These are phyloP conservation scores for Macrostomum lignano DNA, from an alignment of 1,140 invertebrate genomes.

Conservation along the genomic window DNA sequence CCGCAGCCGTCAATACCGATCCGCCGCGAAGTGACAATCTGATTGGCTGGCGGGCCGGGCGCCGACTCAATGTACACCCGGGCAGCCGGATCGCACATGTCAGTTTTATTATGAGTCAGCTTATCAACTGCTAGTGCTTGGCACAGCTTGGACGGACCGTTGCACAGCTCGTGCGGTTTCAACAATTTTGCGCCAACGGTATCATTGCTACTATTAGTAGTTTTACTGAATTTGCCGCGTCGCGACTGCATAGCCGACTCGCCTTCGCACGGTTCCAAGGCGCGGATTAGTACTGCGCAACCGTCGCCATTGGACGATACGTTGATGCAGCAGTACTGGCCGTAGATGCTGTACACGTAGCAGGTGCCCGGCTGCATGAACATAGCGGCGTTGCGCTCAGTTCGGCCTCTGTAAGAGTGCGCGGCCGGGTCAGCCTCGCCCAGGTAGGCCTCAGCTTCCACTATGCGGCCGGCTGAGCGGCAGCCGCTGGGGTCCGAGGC, in stretches of 20 bases:
- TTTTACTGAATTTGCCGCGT: conserved; percentile 14
- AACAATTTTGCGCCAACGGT: too few relatives aligned
- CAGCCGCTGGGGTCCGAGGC: conserved; percentile 30
- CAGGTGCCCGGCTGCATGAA: conserved; percentile 48
- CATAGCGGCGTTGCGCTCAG: conserved; percentile 42
- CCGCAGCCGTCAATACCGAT: conserved; percentile 35
- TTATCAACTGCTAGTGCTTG: conserved; percentile 37
- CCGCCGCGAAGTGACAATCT: conserved; percentile 32
- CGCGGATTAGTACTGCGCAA: conserved; percentile 40
- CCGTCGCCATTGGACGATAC: conserved; percentile 44
- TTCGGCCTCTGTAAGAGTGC: conserved; percentile 37
- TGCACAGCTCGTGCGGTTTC: conserved; percentile 41
- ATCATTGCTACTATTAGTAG: too few relatives aligned
- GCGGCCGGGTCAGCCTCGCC: conserved; percentile 43
- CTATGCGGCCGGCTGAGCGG: conserved; percentile 38
- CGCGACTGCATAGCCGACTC: conserved; percentile 32
- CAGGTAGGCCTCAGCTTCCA: conserved; percentile 49
- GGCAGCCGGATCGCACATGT: conserved; percentile 33
- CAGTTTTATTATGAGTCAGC: conserved; percentile 33
- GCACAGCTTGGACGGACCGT: conserved; percentile 48
- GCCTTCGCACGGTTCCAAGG: conserved; percentile 39
- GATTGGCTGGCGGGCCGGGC: too few relatives aligned
- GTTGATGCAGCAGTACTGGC: conserved; percentile 53
- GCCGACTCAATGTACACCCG: conserved; percentile 32
- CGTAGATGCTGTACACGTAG: conserved; percentile 50